These are phyloP conservation scores for Anthrax anthrax DNA, from an alignment of 2,888 invertebrate species.

Conservation along the genomic window DNA sequence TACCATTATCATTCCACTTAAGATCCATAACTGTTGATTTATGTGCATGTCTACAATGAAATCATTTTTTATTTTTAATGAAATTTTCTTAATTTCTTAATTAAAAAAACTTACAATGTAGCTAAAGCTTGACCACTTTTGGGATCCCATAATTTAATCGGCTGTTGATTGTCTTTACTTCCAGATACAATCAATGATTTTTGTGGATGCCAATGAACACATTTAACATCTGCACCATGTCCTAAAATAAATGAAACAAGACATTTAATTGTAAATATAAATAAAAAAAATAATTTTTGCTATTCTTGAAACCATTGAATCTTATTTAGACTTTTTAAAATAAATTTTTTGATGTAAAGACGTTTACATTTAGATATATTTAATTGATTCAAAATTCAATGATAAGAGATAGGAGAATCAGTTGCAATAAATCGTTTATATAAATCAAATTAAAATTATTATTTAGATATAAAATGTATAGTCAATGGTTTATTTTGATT, in stretches of 20 bases:
- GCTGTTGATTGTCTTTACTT: slow-evolving; percentile 98
- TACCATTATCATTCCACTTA: slow-evolving; percentile 98
- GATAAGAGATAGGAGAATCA: no score
- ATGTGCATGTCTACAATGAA: slow-evolving; percentile 75
- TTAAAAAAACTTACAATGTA: slow-evolving; percentile 54
- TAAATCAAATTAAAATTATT: no score
- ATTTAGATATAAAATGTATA: no score
- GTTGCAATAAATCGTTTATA: no score
- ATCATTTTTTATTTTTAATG: not conserved
- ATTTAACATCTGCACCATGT: slow-evolving; percentile 97
- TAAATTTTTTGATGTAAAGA: no score
- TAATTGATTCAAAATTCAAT: no score
- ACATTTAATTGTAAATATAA: no score
- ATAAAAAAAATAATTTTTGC: no score
- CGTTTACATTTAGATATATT: no score
- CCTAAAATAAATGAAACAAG: slow-evolving; percentile 40
- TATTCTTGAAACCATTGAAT: no score
- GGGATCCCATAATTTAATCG: slow-evolving; percentile 98
- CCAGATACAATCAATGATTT: slow-evolving; percentile 95
- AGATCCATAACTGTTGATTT: slow-evolving; percentile 99
- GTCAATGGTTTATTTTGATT: no score
- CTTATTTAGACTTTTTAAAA: no score
- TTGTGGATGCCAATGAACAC: slow-evolving; percentile 99
- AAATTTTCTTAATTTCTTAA: not conserved
- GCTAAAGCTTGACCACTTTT: slow-evolving; percentile 89